Evolutionary conservation across 2,888 invertebrate genomes (phyloP).

Genomic region (Busseola fusca): DNA sequence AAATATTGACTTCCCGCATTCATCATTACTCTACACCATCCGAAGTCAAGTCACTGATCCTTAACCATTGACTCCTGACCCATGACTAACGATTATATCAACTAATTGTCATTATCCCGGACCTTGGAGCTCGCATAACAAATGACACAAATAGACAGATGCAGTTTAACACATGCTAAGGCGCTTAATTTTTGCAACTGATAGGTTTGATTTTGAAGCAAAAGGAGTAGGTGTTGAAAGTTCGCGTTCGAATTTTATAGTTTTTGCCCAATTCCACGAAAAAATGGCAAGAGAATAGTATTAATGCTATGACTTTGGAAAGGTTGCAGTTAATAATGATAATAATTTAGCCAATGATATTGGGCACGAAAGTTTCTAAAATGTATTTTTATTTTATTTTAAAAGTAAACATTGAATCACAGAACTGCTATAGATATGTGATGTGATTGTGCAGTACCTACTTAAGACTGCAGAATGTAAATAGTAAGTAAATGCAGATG

Average conservation of each 20-base stretch:
- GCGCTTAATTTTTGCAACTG: conserved; percentile 30
- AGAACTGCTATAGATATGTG: too few relatives aligned
- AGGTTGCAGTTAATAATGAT: not conserved
- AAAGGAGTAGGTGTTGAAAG: too few relatives aligned
- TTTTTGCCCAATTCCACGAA: too few relatives aligned
- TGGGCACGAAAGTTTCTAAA: too few relatives aligned
- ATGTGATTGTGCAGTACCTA: too few relatives aligned
- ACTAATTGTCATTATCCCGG: conserved; percentile 70
- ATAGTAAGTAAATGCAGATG: too few relatives aligned
- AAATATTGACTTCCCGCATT: not conserved
- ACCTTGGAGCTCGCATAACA: conserved; percentile 26
- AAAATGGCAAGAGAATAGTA: too few relatives aligned
- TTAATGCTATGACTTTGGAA: not conserved
- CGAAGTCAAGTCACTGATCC: conserved; percentile 34
- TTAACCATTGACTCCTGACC: conserved; percentile 75
- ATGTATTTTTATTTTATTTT: too few relatives aligned
- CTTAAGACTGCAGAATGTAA: too few relatives aligned
- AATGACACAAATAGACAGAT: conserved; percentile 44
- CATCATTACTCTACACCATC: conserved; percentile 14
- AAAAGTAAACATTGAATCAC: too few relatives aligned
- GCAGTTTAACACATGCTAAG: conserved; percentile 23
- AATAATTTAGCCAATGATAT: too few relatives aligned
- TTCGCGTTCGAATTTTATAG: too few relatives aligned
- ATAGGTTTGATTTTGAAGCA: not conserved
- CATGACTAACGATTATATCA: conserved; percentile 66